Percentiles rank a stretch among this genome's conserved stretches.
Conservation (phyloP, 1,140 invertebrate genomes). For the Drosophila gunungcola region DNA sequence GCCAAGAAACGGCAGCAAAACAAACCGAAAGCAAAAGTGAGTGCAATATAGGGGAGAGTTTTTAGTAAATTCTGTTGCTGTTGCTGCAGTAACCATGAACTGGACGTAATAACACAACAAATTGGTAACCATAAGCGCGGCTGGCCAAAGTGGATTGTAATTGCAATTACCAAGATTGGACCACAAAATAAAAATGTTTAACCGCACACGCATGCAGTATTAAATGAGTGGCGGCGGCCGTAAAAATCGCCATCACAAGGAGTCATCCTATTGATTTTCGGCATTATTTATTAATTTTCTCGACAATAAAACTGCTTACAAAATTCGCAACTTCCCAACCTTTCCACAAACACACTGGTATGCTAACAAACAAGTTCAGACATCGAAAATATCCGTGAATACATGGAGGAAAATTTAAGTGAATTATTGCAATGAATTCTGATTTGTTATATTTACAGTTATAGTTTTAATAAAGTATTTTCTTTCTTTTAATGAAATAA, state of each 20-base stretch:
- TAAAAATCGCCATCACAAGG: constrained; percentile 54
- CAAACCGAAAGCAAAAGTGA: constrained; percentile 59
- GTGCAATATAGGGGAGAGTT: constrained; percentile 48
- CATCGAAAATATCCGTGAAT: constrained; percentile 1
- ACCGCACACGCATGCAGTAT: constrained; percentile 44
- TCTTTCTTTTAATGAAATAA: too few relatives aligned
- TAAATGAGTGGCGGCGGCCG: constrained; percentile 39
- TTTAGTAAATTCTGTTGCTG: constrained; percentile 13
- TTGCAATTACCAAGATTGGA: constrained; percentile 72
- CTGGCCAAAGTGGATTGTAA: constrained; percentile 49
- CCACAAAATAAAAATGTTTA: constrained; percentile 45
- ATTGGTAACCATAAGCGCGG: constrained; percentile 64
- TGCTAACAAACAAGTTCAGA: constrained; percentile 29
- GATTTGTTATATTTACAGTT: too few relatives aligned
- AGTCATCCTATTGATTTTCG: constrained; percentile 76
- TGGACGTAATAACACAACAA: constrained; percentile 59
- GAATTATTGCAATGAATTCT: too few relatives aligned
- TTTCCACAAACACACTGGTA: constrained; percentile 23
- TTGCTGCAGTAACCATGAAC: constrained; percentile 49
- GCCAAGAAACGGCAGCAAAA: constrained; percentile 10
- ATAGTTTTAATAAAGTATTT: too few relatives aligned
- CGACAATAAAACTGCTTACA: constrained; percentile 57
- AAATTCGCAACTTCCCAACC: constrained; percentile 42
- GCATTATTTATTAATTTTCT: constrained; percentile 69
- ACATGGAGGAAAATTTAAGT: constrained; percentile 1